These are phyloP conservation scores for Drosophila serrata DNA, from an alignment of 1,140 invertebrate species.

Conservation along the genomic window DNA sequence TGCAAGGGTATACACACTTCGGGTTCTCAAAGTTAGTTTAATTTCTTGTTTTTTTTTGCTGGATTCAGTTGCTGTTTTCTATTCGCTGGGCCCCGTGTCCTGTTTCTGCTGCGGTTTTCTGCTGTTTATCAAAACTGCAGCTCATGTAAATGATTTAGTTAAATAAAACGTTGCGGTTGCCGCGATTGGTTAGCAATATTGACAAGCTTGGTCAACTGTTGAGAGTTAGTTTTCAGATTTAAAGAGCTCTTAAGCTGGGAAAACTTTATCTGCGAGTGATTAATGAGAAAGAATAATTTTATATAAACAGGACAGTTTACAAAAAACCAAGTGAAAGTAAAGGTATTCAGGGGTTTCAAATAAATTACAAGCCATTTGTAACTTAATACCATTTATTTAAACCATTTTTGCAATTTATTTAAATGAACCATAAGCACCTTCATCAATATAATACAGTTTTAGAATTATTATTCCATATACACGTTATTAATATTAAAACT, in stretches of 20 bases:
- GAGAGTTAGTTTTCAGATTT: neutral
- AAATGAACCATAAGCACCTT: neutral
- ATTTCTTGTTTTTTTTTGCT: neutral
- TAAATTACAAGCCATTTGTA: neutral
- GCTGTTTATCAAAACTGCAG: conserved; percentile 68
- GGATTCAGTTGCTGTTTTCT: conserved; percentile 22
- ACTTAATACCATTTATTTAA: neutral
- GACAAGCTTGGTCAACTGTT: conserved; percentile 9
- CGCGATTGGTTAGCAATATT: conserved; percentile 37
- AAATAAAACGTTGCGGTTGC: conserved; percentile 8
- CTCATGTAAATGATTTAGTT: conserved; percentile 58
- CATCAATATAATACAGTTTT: neutral
- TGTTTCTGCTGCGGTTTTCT: conserved; percentile 53
- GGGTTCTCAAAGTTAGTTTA: too few relatives aligned
- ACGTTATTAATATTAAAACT: neutral
- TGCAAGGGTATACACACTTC: too few relatives aligned
- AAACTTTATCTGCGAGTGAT: neutral
- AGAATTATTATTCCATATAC: neutral
- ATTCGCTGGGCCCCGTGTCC: neutral
- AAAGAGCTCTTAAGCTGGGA: neutral
- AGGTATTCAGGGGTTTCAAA: neutral
- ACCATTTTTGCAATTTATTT: neutral
- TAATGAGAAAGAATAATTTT: too few relatives aligned
- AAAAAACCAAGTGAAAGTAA: too few relatives aligned
- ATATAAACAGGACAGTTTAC: too few relatives aligned